Percentiles rank a stretch among this genome's conserved stretches.
Evolutionary conservation across 1,140 invertebrate genomes (phyloP).

Genomic region (Leptinotarsa texana): DNA sequence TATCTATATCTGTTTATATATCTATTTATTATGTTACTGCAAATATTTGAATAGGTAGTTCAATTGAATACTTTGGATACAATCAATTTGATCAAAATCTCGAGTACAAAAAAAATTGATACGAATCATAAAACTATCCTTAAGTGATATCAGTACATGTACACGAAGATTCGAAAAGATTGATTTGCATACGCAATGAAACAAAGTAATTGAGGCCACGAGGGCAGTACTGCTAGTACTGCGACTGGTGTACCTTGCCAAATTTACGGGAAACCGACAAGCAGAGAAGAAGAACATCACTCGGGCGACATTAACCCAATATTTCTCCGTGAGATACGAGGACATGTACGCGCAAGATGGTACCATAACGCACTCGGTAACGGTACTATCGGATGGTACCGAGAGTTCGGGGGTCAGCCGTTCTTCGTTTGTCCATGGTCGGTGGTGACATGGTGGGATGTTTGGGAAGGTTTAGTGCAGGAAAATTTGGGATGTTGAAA

Average conservation of each 20-base stretch:
- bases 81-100: too few relatives aligned
- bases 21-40: too few relatives aligned
- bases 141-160: too few relatives aligned
- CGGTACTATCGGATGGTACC: slow-evolving; percentile 6
- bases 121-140: too few relatives aligned
- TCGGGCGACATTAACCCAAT: slow-evolving; percentile 18
- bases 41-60: too few relatives aligned
- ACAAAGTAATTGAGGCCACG: background rate
- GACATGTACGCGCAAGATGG: slow-evolving; percentile 2
- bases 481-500: background rate
- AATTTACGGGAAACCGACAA: background rate
- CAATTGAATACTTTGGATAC: too few relatives aligned
- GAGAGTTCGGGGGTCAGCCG: slow-evolving; percentile 22
- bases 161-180: background rate
- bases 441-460: slow-evolving; percentile 4
- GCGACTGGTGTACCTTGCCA: background rate
- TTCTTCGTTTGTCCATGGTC: slow-evolving; percentile 17
- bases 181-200: slow-evolving; percentile 1
- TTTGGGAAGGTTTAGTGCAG: slow-evolving; percentile 4
- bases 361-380: slow-evolving; percentile 23
- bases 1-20: too few relatives aligned
- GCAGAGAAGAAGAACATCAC: background rate
- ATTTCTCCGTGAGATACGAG: slow-evolving; percentile 23
- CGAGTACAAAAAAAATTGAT: too few relatives aligned
- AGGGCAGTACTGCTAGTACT: background rate